phyloP scores from a whole-genome alignment of 2,797 vertebrate genomes.

The Sciaenops ocellatus region DNA sequence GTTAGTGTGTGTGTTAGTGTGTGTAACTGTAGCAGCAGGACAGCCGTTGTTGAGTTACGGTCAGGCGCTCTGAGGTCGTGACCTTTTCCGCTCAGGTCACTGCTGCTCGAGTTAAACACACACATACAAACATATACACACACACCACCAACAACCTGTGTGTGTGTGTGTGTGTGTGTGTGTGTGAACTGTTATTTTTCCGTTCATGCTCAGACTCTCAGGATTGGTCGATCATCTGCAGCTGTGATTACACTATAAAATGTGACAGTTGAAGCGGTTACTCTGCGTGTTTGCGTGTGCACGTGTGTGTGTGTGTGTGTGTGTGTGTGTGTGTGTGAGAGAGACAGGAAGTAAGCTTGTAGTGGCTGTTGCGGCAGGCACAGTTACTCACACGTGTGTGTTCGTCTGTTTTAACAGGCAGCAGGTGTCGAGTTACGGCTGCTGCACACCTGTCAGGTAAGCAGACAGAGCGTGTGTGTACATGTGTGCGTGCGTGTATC shows the following conservation, averaged over 20 bases:
- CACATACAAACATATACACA: not conserved
- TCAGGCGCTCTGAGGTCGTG: slow-evolving; percentile 5
- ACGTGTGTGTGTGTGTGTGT: not conserved
- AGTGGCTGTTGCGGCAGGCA: slow-evolving; percentile 8
- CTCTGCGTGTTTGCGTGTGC: no score
- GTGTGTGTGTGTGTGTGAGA: not conserved
- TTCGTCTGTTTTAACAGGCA: slow-evolving; percentile 14
- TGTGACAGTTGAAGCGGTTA: slow-evolving; percentile 10
- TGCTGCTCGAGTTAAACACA: not conserved
- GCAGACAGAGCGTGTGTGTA: not conserved
- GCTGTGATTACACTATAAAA: slow-evolving; percentile 3
- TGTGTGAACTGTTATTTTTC: not conserved
- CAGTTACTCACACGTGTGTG: not conserved
- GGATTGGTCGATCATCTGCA: not conserved
- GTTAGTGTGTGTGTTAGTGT: slow-evolving; percentile 7
- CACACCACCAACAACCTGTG: not conserved
- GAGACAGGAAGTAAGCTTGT: slow-evolving; percentile 1
- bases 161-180: slow-evolving; percentile 18
- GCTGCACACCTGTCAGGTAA: slow-evolving; percentile 62
- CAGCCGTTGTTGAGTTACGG: not conserved
- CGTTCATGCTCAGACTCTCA: not conserved
- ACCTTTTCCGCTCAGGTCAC: slow-evolving; percentile 24
- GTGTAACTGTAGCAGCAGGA: not conserved
- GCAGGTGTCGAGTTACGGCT: slow-evolving; percentile 50
- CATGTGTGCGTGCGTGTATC: not conserved